Conservation (phyloP, 2,888 invertebrate species). For the Cataglyphis rosenhaueri region DNA sequence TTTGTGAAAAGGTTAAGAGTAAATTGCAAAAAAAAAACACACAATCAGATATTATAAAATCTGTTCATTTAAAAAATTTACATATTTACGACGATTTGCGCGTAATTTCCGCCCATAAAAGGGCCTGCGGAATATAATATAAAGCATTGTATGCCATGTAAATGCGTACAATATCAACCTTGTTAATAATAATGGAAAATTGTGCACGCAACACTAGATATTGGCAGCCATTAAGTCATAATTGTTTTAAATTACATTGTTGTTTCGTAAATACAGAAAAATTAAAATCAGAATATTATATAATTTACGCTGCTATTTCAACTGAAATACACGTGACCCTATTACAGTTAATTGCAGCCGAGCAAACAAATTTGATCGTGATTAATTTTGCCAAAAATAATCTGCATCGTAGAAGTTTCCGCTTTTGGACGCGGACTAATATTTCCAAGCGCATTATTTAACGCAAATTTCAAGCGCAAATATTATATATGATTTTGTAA, state of each 20-base stretch:
- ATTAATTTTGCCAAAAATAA: slow-evolving; percentile 48
- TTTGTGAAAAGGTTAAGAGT: not conserved
- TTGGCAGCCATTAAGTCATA: slow-evolving; percentile 17
- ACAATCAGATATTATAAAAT: not conserved
- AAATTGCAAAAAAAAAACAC: not conserved
- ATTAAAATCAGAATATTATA: slow-evolving; percentile 40
- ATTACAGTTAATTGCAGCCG: slow-evolving; percentile 35
- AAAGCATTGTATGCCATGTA: not conserved
- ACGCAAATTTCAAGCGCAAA: slow-evolving; percentile 31
- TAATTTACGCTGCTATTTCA: slow-evolving; percentile 38
- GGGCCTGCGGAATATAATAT: slow-evolving; percentile 2
- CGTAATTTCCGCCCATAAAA: slow-evolving; percentile 5
- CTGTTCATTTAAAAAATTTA: slow-evolving; percentile 5
- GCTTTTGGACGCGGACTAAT: not conserved
- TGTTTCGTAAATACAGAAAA: slow-evolving; percentile 22
- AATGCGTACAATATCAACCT: slow-evolving; percentile 23
- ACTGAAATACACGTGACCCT: slow-evolving; percentile 15
- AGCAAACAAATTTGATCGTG: slow-evolving; percentile 24
- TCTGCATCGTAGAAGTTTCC: slow-evolving; percentile 10
- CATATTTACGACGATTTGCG: not conserved
- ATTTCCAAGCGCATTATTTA: slow-evolving; percentile 30
- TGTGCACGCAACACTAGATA: slow-evolving; percentile 22
- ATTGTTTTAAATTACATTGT: slow-evolving; percentile 44
- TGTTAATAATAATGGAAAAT: slow-evolving; percentile 43
- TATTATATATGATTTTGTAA: slow-evolving; percentile 4